Conservation (phyloP, 1,140 invertebrate species). For the Bombus turneri region DNA sequence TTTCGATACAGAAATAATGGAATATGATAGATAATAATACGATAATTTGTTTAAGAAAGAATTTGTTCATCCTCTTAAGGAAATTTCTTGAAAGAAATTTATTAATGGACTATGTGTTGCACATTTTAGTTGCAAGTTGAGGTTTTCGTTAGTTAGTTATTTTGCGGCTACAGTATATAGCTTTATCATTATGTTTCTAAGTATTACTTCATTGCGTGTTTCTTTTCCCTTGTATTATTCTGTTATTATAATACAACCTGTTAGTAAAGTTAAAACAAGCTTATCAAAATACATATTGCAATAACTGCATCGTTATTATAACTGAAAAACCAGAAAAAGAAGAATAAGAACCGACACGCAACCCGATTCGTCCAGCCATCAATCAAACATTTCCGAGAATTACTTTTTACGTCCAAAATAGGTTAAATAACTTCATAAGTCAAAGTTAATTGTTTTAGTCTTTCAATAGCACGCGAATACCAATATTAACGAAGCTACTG, state of each 20-base stretch:
- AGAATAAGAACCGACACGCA: neutral
- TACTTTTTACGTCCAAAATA: neutral
- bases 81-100: too few species aligned
- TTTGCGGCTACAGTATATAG: too few species aligned
- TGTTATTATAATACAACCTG: too few species aligned
- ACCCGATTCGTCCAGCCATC: neutral
- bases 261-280: neutral
- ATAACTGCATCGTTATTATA: neutral
- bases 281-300: neutral
- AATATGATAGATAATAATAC: too few species aligned
- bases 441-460: neutral
- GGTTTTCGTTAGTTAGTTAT: too few species aligned
- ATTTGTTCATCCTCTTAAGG: too few species aligned
- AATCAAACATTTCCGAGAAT: neutral
- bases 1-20: too few species aligned
- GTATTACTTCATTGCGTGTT: neutral
- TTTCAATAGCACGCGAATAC: neutral
- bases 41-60: too few species aligned
- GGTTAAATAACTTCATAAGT: neutral
- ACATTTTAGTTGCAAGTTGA: too few species aligned
- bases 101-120: too few species aligned
- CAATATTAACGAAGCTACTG: neutral
- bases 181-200: neutral
- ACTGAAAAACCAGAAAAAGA: neutral
- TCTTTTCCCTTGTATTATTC: too few species aligned